phyloP scores from a whole-genome alignment of 2,113 vertebrate species.

The Apteryx owenii region DNA sequence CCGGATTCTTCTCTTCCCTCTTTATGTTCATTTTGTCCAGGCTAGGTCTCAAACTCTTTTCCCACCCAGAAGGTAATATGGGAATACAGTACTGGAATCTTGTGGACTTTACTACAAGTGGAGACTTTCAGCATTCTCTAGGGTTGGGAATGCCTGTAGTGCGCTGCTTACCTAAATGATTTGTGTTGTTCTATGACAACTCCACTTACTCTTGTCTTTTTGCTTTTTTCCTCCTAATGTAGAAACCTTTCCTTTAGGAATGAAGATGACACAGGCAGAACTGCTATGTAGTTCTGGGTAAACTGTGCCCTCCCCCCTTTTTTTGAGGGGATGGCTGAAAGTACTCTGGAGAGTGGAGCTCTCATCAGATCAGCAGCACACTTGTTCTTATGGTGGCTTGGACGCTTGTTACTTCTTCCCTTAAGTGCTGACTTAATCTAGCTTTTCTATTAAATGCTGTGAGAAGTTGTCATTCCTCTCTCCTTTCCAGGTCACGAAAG shows the following conservation, averaged over 20 bases:
- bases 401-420: not conserved
- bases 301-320: not conserved
- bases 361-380: not conserved
- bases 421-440: not conserved
- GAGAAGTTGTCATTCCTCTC: not conserved
- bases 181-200: not conserved
- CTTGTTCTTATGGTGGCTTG: not conserved
- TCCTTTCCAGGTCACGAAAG: slow-evolving; percentile 91
- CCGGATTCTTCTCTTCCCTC: not conserved
- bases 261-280: not conserved
- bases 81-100: not conserved
- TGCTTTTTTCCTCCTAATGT: not conserved
- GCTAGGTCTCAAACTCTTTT: not conserved
- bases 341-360: not conserved
- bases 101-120: not conserved
- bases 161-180: not conserved
- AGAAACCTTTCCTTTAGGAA: not conserved
- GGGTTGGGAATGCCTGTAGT: not conserved
- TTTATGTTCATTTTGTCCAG: rapidly evolving
- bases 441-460: not conserved
- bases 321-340: not conserved
- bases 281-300: not conserved
- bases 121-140: rapidly evolving
- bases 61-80: rapidly evolving
- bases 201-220: not conserved